phyloP scores from a whole-genome alignment of 2,888 invertebrate genomes.

The Drosophila eohydei region DNA sequence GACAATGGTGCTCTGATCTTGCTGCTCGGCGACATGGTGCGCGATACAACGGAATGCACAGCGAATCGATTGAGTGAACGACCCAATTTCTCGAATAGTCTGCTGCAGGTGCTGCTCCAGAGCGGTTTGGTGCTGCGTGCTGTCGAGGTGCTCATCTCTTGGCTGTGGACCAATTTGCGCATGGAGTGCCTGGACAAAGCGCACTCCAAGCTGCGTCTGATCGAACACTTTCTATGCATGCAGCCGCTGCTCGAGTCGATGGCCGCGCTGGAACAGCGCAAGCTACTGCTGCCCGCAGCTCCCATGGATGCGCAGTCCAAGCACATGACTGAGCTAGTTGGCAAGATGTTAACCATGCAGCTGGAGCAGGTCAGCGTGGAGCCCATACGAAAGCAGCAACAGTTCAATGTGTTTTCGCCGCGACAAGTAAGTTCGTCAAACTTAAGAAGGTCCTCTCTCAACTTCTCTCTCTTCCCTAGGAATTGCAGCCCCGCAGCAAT shows the following conservation, averaged over 20 bases:
- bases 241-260: constrained; percentile 18
- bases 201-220: constrained; percentile 69
- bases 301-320: constrained; percentile 39
- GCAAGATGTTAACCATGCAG: constrained; percentile 53
- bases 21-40: constrained; percentile 72
- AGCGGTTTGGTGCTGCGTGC: constrained; percentile 75
- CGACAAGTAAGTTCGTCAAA: constrained; percentile 23
- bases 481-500: neutral
- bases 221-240: constrained; percentile 68
- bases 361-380: constrained; percentile 57
- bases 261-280: neutral
- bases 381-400: constrained; percentile 72
- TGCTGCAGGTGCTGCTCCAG: constrained; percentile 72
- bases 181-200: constrained; percentile 80
- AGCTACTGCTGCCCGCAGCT: constrained; percentile 5
- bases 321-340: constrained; percentile 41
- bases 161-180: constrained; percentile 82
- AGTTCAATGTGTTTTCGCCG: constrained; percentile 52
- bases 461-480: neutral
- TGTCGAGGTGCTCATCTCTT: constrained; percentile 75
- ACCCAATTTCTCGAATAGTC: constrained; percentile 68
- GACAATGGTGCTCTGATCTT: constrained; percentile 71
- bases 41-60: constrained; percentile 77
- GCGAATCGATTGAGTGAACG: constrained; percentile 80
- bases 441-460: neutral